A percentile compares a stretch with the other conserved stretches of the same genome.
phyloP scores from a whole-genome alignment of 92 coral and sea anemone genomes.

The Pocillopora grandis region DNA sequence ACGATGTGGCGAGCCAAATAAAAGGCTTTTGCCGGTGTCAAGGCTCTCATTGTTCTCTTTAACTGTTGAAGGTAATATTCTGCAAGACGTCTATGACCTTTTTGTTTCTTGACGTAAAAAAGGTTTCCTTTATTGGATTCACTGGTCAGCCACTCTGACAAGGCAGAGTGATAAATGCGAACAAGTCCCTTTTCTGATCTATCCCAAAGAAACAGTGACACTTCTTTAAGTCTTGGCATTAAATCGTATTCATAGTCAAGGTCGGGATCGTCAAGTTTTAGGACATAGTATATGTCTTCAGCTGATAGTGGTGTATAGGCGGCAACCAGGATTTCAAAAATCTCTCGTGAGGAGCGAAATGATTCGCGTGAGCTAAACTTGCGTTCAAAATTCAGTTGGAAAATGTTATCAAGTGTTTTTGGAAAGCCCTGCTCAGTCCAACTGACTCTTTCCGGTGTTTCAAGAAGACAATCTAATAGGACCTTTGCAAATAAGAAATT shows the following conservation, averaged over 20 bases:
- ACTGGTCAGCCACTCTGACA: slow-evolving; percentile 59
- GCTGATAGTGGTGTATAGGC: slow-evolving; percentile 25
- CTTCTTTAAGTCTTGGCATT: slow-evolving; percentile 30
- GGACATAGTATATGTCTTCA: slow-evolving; percentile 2
- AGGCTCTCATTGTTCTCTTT: background rate
- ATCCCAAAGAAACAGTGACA: slow-evolving; percentile 49
- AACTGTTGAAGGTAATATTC: slow-evolving; percentile 16
- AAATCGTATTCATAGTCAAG: slow-evolving; percentile 46
- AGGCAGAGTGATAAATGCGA: slow-evolving; percentile 41
- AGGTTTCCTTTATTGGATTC: slow-evolving; percentile 32
- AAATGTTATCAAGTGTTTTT: slow-evolving; percentile 9
- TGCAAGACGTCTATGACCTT: slow-evolving; percentile 51
- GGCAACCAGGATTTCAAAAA: slow-evolving; percentile 54
- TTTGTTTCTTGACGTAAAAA: slow-evolving; percentile 44
- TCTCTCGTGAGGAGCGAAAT: slow-evolving; percentile 30
- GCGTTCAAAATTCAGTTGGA: slow-evolving; percentile 37
- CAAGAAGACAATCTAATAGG: slow-evolving; percentile 23
- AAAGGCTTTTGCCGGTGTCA: slow-evolving; percentile 20
- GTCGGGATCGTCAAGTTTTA: slow-evolving; percentile 4
- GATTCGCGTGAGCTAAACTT: slow-evolving; percentile 21
- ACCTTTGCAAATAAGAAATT: slow-evolving; percentile 57
- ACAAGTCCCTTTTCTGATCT: slow-evolving; percentile 29
- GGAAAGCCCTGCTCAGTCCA: slow-evolving; percentile 8
- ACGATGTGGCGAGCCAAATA: slow-evolving; percentile 45
- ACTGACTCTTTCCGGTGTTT: background rate